phyloP scores from a whole-genome alignment of 2,888 invertebrate species.

The Drosophila rubida region DNA sequence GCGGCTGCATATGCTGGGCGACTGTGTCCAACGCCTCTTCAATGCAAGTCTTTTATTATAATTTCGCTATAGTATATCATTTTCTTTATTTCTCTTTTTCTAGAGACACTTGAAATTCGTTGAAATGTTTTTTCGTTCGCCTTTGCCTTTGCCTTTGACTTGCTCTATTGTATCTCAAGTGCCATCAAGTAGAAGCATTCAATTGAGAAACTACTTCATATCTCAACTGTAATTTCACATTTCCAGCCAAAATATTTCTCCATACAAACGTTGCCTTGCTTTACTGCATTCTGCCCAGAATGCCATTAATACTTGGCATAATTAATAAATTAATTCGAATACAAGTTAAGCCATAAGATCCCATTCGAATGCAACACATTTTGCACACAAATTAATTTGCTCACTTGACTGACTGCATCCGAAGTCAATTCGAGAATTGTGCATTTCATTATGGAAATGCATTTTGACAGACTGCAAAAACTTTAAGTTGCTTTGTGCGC shows the following conservation, averaged over 20 bases:
- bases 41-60: slow-evolving; percentile 60
- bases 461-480: slow-evolving; percentile 16
- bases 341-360: slow-evolving; percentile 28
- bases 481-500: slow-evolving; percentile 12
- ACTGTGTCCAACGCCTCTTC: slow-evolving; percentile 41
- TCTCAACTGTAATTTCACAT: not conserved
- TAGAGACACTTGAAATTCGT: slow-evolving; percentile 33
- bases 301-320: slow-evolving; percentile 27
- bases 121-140: slow-evolving; percentile 26
- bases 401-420: slow-evolving; percentile 38
- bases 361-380: slow-evolving; percentile 17
- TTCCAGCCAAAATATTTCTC: slow-evolving; percentile 2
- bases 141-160: not conserved
- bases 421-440: slow-evolving; percentile 20
- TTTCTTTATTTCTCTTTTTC: not conserved
- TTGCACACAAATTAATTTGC: slow-evolving; percentile 27
- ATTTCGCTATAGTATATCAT: slow-evolving; percentile 31
- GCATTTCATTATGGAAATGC: slow-evolving; percentile 17
- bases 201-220: slow-evolving; percentile 24
- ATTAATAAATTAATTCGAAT: slow-evolving; percentile 35
- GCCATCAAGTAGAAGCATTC: slow-evolving; percentile 35
- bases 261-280: slow-evolving; percentile 4
- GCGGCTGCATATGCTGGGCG: slow-evolving; percentile 30
- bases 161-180: slow-evolving; percentile 37
- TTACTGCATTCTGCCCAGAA: not conserved